These are phyloP conservation scores for Helicoverpa zea DNA, from an alignment of 1,140 invertebrate species.

Conservation along the genomic window DNA sequence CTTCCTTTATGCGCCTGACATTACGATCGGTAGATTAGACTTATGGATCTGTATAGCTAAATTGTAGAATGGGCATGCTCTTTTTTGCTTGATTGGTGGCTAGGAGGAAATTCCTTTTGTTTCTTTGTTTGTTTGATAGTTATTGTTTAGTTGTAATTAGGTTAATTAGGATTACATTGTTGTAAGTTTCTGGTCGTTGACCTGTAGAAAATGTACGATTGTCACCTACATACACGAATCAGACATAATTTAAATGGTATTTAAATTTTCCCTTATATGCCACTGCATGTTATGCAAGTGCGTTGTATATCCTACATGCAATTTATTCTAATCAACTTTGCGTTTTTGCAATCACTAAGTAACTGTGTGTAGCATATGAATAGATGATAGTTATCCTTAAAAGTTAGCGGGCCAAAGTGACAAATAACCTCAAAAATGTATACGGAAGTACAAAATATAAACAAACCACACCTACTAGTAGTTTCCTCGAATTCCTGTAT, in stretches of 20 bases:
- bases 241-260: no score
- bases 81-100: conserved; percentile 36
- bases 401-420: no score
- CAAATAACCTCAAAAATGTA: background rate
- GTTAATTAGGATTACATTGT: background rate
- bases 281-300: no score
- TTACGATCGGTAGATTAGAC: conserved; percentile 76
- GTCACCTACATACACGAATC: no score
- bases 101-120: conserved; percentile 2
- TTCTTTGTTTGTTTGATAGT: background rate
- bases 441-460: conserved; percentile 2
- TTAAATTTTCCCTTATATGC: no score
- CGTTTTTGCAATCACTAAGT: no score
- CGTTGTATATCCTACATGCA: no score
- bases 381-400: no score
- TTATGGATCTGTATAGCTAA: conserved; percentile 55
- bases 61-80: conserved; percentile 32
- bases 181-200: no score
- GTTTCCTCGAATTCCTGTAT: background rate
- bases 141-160: conserved; percentile 2
- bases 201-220: no score
- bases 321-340: no score
- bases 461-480: background rate
- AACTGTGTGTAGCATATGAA: no score
- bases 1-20: conserved; percentile 73